Evolutionary conservation across 2,888 invertebrate species (phyloP), one percentile per base, ranked within the genome.

Genomic region (Craniophora ligustri): DNA sequence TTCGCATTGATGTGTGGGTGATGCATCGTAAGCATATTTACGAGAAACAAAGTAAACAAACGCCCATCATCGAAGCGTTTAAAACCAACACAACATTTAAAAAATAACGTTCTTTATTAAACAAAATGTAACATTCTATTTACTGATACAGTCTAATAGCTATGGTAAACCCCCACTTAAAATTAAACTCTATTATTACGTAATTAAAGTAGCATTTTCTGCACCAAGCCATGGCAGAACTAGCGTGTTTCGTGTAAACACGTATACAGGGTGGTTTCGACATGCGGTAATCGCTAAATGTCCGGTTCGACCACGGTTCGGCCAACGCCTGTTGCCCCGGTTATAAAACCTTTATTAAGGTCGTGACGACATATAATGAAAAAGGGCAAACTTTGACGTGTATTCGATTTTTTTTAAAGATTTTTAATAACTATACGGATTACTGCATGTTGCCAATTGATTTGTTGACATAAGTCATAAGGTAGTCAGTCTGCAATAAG

Each of bases 261-360:
- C 60, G 72, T 72, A 74, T 64, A 67, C 59, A 72, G 75, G 71
- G 58, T 73, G 73, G 75, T 71, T 78, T 76, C 68, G 75, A 77
- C 79, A 70, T 75, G 72, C 72, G 70, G 76, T 77, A 79, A 81
- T 74, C 71, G 76, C 69, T 63, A 67, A 72, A 66, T 68, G 68
- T 78, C 79, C 76, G 75, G 67, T 63, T 38, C 15, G 56, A 62
- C 59, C 54, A 46, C 46, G 60, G 64, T 51, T 45, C 48, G 39
- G 38, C 31, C 39, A 57, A 59, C 70, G 79, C 83, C 78, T 84
- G 82, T 81, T 82, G 79, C 80, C 70, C 68, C 50, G 44, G 48
- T 63, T 72, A 78, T 80, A 79, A 82, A 79, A 73, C 72, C 75
- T 77, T 82, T 84, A 84, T 84, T 81, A 79, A 62, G 72, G 72